Evolutionary conservation across 2,797 vertebrate species (phyloP).

Genomic region (Sternotherus odoratus): DNA sequence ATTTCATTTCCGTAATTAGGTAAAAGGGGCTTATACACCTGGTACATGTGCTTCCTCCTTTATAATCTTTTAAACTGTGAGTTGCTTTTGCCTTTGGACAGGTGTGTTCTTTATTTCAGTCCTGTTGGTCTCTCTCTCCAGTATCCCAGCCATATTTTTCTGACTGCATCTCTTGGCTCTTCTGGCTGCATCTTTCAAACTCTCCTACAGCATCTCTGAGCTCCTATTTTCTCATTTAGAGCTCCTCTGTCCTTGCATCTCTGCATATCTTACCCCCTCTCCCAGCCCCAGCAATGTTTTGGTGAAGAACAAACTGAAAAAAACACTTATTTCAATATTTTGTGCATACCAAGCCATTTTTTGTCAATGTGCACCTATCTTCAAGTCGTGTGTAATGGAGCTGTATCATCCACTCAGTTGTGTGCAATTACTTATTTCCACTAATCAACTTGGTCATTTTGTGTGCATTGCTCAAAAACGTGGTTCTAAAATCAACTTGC

Average conservation of each 20-base stretch:
- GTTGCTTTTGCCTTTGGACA: background rate
- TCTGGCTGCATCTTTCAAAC: background rate
- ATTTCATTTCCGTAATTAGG: background rate
- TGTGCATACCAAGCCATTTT: background rate
- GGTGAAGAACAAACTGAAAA: background rate
- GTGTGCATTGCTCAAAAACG: background rate
- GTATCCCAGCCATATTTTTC: background rate
- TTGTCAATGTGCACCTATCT: background rate
- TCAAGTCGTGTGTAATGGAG: background rate
- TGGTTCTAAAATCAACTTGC: background rate
- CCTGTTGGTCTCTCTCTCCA: background rate
- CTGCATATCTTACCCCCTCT: background rate
- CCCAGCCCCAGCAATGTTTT: background rate
- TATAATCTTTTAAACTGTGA: background rate
- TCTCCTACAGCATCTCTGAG: background rate
- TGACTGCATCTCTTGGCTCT: background rate
- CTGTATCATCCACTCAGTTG: background rate
- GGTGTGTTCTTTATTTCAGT: background rate
- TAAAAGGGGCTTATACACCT: slow-evolving; percentile 8
- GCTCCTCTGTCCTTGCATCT: background rate
- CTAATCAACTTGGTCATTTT: background rate
- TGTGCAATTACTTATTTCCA: accelerated
- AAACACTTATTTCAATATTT: slow-evolving; percentile 39
- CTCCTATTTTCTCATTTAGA: slow-evolving; percentile 5
- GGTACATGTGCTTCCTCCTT: background rate